These are phyloP conservation scores for roundworm (Caenorhabditis elegans) DNA, from an alignment of 1,140 invertebrate species.

Conservation along the genomic window WBcel235 BX284606.5:2476001-2476500, in stretches of 20 bases:
- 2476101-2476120: slow-evolving; percentile 7
- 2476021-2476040: slow-evolving; percentile 31
- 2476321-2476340: not conserved
- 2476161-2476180: no score
- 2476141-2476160: not conserved
- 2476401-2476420: no score
- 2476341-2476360: no score
- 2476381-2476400: no score
- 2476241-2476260: slow-evolving; percentile 8
- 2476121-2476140: slow-evolving; percentile 22
- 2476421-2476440: no score
- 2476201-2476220: no score
- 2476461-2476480: no score
- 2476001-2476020: slow-evolving; percentile 30
- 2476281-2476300: not conserved
- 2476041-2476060: slow-evolving; percentile 26
- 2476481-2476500: no score
- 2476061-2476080: slow-evolving; percentile 23
- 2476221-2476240: not conserved
- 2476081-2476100: not conserved
- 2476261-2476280: not conserved
- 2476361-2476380: no score
- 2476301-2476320: not conserved
- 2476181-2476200: not conserved
- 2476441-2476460: no score